Percentiles rank a stretch among this genome's conserved stretches.
Evolutionary conservation across 2,888 invertebrate genomes (phyloP).

Genomic region (Magallana nippona): DNA sequence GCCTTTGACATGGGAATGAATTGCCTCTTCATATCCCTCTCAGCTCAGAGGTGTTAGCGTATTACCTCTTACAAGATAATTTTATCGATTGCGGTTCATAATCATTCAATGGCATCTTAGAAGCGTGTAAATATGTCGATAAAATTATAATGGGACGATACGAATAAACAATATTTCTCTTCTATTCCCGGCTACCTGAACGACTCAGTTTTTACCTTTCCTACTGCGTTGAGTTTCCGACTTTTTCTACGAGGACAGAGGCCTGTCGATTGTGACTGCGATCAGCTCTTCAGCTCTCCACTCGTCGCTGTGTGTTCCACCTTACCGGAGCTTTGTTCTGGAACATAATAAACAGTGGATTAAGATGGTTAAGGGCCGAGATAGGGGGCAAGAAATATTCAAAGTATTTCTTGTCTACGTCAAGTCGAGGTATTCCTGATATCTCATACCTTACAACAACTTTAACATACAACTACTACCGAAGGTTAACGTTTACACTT

Average conservation of each 20-base stretch:
- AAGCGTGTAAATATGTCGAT: conserved; percentile 32
- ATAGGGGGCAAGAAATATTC: conserved; percentile 24
- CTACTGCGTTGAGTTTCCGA: conserved; percentile 11
- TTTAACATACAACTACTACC: not conserved
- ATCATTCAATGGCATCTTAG: conserved; percentile 25
- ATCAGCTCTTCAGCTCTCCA: not conserved
- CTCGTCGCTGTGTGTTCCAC: not conserved
- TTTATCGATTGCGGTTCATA: conserved; percentile 32
- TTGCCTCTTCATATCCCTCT: conserved; percentile 11
- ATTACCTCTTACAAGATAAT: conserved; percentile 33
- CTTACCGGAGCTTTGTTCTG: not conserved
- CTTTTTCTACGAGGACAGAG: not conserved
- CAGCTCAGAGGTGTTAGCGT: conserved; percentile 1
- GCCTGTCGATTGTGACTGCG: not conserved
- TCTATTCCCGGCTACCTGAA: not conserved
- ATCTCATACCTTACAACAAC: not conserved
- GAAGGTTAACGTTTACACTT: not conserved
- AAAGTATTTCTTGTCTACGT: conserved; percentile 15
- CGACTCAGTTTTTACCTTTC: conserved; percentile 29
- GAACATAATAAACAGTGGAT: conserved; percentile 29
- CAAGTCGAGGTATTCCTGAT: not conserved
- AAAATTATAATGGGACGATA: conserved; percentile 27
- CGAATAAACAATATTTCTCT: conserved; percentile 17
- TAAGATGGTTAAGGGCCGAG: not conserved
- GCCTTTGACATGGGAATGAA: conserved; percentile 29